Evolutionary conservation across 2,113 vertebrate genomes (phyloP).

Genomic region (Platichthys flesus): DNA sequence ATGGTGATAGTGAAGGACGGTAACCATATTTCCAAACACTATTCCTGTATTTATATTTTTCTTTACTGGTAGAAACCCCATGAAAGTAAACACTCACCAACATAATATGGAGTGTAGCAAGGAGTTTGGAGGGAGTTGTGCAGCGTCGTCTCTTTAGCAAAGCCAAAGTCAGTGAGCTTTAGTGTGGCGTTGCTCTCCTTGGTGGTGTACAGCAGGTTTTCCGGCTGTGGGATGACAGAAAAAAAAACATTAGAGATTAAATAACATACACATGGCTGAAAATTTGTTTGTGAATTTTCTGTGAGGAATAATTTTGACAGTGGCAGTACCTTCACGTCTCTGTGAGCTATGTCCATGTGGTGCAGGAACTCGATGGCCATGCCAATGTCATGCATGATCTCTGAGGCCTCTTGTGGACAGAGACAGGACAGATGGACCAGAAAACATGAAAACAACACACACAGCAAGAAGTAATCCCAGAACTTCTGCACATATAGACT

Average conservation of each 20-base stretch:
- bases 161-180: constrained; percentile 94
- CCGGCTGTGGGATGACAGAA: constrained; percentile 77
- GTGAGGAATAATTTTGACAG: background rate
- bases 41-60: background rate
- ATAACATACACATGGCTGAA: background rate
- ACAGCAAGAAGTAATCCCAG: no score
- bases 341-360: constrained; percentile 90
- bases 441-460: no score
- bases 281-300: background rate
- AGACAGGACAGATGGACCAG: constrained; percentile 1
- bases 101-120: constrained; percentile 78
- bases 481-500: background rate
- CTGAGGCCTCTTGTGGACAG: constrained; percentile 87
- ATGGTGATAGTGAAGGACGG: constrained; percentile 4
- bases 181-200: constrained; percentile 88
- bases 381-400: constrained; percentile 93
- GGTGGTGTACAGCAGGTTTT: constrained; percentile 93
- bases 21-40: background rate
- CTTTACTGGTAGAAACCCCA: background rate
- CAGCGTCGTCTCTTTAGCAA: constrained; percentile 92
- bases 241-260: background rate
- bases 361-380: constrained; percentile 92
- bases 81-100: constrained; percentile 58
- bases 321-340: constrained; percentile 89
- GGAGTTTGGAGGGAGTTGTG: constrained; percentile 83